Evolutionary conservation across 2,797 vertebrate species (phyloP), one percentile per base, ranked within the genome.

Genomic region (Gobio occitaniae): DNA sequence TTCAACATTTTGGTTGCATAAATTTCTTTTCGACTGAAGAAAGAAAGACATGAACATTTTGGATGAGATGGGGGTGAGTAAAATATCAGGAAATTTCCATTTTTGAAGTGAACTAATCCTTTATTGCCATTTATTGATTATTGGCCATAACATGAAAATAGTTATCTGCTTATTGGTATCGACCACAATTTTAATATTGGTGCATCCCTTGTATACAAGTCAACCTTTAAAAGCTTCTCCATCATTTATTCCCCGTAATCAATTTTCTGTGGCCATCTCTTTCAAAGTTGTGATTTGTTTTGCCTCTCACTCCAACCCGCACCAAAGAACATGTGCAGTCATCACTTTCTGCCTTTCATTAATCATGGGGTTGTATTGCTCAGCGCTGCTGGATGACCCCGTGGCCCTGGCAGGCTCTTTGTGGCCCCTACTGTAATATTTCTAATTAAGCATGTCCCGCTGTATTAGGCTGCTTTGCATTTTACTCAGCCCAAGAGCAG

Each of bases 381-480:
- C 87, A 48, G 69, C 82, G 87, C 86, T 87, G 84, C 82, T 77
- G 38, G 66, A 86, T 41, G 83, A 91, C 86, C 88, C 90, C 74
- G 70, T 86, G 92, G 90, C 78, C 91, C 79, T 77, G 77, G 63
- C 75, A 86, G 88, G 87, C 87, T 81, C 81, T 48, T 71, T 79
- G 66, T 80, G 41, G 85, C 61, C 79, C 75, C 86, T 86, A 76
- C 86, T 90, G 86, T 92, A 93, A 94, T 90, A 86, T 88, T 88
- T 79, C 89, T 92, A 93, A 93, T 93, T 92, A 94, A 92, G 88
- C 90, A 90, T 91, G 89, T 92, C 88, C 86, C 83, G 70, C 78
- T 84, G 82, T 85, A 91, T 92, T 91, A 84, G 82, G 59, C 89
- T 91, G 84, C 77, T 87, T 87, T 91, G 89, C 88, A 89, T 91